These are phyloP conservation scores for Ophthalmolycus amberensis DNA, from an alignment of 2,113 vertebrate species.

Conservation along the genomic window DNA sequence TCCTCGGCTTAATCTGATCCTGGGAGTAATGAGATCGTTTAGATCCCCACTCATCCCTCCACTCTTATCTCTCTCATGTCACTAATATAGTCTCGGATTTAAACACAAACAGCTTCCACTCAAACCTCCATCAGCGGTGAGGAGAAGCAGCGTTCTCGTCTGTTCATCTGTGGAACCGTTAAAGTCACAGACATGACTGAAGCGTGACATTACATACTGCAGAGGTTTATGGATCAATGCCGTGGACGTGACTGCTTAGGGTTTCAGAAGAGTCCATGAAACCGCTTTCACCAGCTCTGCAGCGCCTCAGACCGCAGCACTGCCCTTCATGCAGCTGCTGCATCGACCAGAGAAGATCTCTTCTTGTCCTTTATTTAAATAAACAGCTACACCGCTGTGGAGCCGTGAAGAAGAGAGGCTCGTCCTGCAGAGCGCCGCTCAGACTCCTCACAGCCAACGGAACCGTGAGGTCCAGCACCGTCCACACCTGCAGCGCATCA, in stretches of 20 bases:
- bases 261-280: constrained; percentile 43
- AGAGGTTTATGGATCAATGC: constrained; percentile 68
- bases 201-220: constrained; percentile 68
- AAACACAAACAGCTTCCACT: constrained; percentile 23
- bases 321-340: constrained; percentile 21
- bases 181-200: constrained; percentile 62
- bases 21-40: constrained; percentile 65
- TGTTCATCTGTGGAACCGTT: constrained; percentile 65
- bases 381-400: constrained; percentile 14
- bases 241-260: constrained; percentile 27
- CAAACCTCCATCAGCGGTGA: constrained; percentile 28
- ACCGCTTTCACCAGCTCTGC: constrained; percentile 42
- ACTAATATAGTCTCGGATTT: constrained; percentile 47
- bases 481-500: too few relatives aligned
- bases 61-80: constrained; percentile 56
- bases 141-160: constrained; percentile 41
- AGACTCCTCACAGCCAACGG: too few relatives aligned
- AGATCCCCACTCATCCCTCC: constrained; percentile 58
- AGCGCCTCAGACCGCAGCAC: constrained; percentile 13
- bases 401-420: constrained; percentile 5
- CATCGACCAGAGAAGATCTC: constrained; percentile 23
- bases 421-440: neutral
- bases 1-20: constrained; percentile 62
- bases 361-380: constrained; percentile 19
- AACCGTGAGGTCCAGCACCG: too few relatives aligned